Percentiles rank a stretch among this genome's conserved stretches.
Evolutionary conservation across 2,113 vertebrate genomes (phyloP).

Genomic region (Plecotus auritus): DNA sequence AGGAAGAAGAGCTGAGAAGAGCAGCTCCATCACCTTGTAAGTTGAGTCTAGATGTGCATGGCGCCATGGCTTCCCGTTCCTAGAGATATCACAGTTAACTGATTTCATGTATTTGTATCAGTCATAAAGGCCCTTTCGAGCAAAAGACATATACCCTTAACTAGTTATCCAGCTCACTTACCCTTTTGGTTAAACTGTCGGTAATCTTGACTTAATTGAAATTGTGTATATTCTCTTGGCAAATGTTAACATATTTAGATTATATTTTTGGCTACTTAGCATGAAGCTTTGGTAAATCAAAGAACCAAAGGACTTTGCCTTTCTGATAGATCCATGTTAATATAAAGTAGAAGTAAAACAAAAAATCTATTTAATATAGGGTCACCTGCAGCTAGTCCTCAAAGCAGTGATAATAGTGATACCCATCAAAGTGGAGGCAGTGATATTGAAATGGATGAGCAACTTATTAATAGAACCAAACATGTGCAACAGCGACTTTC

Average conservation of each 20-base stretch:
- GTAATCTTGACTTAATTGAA: constrained; percentile 29
- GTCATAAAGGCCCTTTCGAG: constrained; percentile 33
- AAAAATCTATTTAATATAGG: constrained; percentile 82
- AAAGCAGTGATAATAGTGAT: constrained; percentile 99
- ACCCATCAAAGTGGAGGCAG: constrained; percentile 97
- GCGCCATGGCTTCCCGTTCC: not conserved
- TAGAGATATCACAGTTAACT: not conserved
- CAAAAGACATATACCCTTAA: not conserved
- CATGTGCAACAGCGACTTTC: constrained; percentile 94
- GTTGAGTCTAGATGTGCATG: constrained; percentile 74
- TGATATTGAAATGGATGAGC: constrained; percentile 99
- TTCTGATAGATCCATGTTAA: constrained; percentile 43
- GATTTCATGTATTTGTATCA: not conserved
- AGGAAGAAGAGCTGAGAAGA: constrained; percentile 87
- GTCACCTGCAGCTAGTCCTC: constrained; percentile 95
- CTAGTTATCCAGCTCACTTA: not conserved
- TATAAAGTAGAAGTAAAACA: constrained; percentile 48
- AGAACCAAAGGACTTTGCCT: not conserved
- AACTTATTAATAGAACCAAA: constrained; percentile 92
- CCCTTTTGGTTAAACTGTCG: constrained; percentile 17
- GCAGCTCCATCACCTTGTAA: constrained; percentile 87
- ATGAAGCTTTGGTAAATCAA: constrained; percentile 27
- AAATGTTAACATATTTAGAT: constrained; percentile 16
- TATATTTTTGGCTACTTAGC: not conserved
- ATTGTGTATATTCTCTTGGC: not conserved